phyloP scores from a whole-genome alignment of 2,113 vertebrate genomes.

The Tauraco erythrolophus region DNA sequence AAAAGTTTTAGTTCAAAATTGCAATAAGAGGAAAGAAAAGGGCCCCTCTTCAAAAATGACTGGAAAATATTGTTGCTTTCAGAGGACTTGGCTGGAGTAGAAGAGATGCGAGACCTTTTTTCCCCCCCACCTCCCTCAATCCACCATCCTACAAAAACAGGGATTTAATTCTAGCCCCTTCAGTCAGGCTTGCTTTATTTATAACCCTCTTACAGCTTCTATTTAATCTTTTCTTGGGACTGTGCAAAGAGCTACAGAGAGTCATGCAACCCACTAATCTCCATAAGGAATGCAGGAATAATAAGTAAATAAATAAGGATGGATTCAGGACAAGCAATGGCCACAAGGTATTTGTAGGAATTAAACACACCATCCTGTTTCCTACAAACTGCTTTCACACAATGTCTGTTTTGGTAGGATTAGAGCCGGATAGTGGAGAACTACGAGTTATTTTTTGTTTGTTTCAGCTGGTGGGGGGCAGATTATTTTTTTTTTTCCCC shows the following conservation, averaged over 20 bases:
- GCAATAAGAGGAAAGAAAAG: not conserved
- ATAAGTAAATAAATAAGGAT: conserved; percentile 20
- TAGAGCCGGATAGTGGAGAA: not conserved
- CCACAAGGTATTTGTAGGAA: not conserved
- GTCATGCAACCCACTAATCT: conserved; percentile 18
- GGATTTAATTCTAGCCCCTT: not conserved
- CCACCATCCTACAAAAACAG: not conserved
- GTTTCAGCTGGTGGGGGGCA: not conserved
- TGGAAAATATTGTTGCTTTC: no score
- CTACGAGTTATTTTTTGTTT: not conserved
- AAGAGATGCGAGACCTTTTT: not conserved
- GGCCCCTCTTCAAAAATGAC: not conserved
- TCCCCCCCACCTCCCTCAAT: not conserved
- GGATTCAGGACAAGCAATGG: conserved; percentile 3
- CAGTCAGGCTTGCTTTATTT: not conserved
- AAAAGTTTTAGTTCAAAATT: not conserved
- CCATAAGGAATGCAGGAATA: conserved; percentile 24
- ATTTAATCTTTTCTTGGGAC: not conserved
- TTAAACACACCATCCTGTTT: not conserved
- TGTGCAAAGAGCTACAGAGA: not conserved
- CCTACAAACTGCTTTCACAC: not conserved
- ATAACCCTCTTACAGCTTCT: not conserved
- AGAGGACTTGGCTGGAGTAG: not conserved
- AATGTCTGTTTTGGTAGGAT: not conserved
- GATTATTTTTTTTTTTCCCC: not conserved